phyloP scores from a whole-genome alignment of 1,140 invertebrate species.

The Drosophila bocqueti region DNA sequence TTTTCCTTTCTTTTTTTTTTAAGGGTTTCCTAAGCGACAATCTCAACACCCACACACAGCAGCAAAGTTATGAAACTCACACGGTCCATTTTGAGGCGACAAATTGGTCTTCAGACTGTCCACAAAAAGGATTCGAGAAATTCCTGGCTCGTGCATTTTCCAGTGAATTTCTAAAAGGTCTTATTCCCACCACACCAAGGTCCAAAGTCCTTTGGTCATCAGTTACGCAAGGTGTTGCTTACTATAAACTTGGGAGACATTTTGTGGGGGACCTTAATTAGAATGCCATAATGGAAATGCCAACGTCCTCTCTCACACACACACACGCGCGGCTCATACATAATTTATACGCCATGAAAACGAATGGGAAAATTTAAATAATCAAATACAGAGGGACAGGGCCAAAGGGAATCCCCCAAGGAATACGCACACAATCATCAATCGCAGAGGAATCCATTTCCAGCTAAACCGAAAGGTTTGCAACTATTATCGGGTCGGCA shows the following conservation, averaged over 20 bases:
- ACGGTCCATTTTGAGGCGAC: constrained; percentile 52
- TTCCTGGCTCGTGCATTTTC: constrained; percentile 19
- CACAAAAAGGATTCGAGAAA: constrained; percentile 38
- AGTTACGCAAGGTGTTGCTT: constrained; percentile 32
- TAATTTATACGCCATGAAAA: constrained; percentile 71
- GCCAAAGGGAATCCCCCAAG: constrained; percentile 4
- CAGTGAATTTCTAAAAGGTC: constrained; percentile 23
- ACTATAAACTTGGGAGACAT: constrained; percentile 55
- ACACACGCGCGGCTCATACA: constrained; percentile 56
- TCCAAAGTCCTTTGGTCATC: constrained; percentile 54
- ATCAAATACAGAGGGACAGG: constrained; percentile 58
- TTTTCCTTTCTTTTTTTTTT: constrained; percentile 24
- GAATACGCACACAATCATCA: constrained; percentile 26
- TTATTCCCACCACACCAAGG: constrained; percentile 27
- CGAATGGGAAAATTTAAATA: constrained; percentile 75
- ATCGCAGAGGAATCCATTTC: constrained; percentile 19
- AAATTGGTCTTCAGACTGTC: constrained; percentile 61
- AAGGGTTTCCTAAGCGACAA: constrained; percentile 26
- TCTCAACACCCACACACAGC: constrained; percentile 48
- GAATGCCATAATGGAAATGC: constrained; percentile 62
- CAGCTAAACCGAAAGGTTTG: constrained; percentile 33
- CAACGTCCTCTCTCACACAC: background rate
- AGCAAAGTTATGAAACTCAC: constrained; percentile 55
- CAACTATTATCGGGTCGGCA: constrained; percentile 18
- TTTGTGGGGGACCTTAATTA: constrained; percentile 68